Evolutionary conservation across 2,113 vertebrate genomes (phyloP), one percentile per base, ranked within the genome.

Genomic region (Oreochromis spilurus): DNA sequence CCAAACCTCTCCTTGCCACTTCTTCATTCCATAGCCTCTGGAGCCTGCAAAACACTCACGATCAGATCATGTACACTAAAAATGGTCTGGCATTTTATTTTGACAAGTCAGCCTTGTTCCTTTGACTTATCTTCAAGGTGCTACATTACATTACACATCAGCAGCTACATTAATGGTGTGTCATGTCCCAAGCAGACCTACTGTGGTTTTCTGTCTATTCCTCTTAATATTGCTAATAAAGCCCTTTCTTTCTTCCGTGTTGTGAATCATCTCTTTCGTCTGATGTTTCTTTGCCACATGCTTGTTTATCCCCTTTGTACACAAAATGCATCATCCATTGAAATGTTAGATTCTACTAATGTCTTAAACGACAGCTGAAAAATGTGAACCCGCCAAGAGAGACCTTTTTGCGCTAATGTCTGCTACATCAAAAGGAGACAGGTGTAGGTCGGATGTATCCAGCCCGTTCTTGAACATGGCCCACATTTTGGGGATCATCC

Each of bases 401-500:
- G n/a, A 97, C 97, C 97, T 97, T 62, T 96, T 93, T 84, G 92
- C 90, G 0, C 96, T 97, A 78, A 16, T 31, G 5, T 95, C 88
- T 0, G 96, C 90, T 8, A 85, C 90, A 79, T 97, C 97, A 1
- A 95, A 65, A 2, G 86, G 81, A 0, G 97, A 97, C 43, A 97
- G 19, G 0, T 40, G 88, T 57, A 97, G 84, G 2, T 87, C 84
- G 5, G 85, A 93, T 24, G 57, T 17, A 43, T 96, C 95, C 82
- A 97, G 81, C 1, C 54, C 93, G 14, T 95, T 93, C 90, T 77
- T 95, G 12, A 95, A 97, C 17, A 95, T 45, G 45, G 62, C 91
- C 86, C 96, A 94, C 95, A 97, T 96, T 89, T 97, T 90, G 1
- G 93, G 89, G 1, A 93, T 96, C 94, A 97, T 93, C 96, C 96